Evolutionary conservation across 2,113 vertebrate genomes (phyloP), one percentile per base, ranked within the genome.

Genomic region (Noturus placidus): DNA sequence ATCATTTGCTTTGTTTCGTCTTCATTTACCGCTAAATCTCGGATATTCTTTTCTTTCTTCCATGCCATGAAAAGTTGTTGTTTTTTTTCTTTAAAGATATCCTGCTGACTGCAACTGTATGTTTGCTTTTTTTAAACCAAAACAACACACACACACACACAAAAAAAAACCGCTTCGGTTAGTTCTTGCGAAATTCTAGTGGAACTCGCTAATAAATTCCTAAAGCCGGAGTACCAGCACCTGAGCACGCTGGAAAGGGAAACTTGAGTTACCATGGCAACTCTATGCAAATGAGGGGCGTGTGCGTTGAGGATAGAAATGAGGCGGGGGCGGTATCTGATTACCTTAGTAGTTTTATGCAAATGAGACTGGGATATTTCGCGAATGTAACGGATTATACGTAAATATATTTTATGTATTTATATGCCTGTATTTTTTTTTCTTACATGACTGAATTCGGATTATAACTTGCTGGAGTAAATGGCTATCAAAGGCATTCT

Each of bases 191-290:
- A 9, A 59, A 30, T 22, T 33, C 19, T 61, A 6, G 42, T 6
- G 42, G 42, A 82, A 82, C 6, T 67, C 14, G 38, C 25, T 30
- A 67, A 27, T 42, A 69, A 69, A 50, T 33, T 54, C 61, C 42
- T 30, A 4, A 27, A 17, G 22, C 56, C 38, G 2, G 17, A 17
- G 6, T 27, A 25, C 13, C 4, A 27, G 5, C 35, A 22, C 52
- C 8, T 22, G 20, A 2, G 74, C 35, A 3, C 72, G 54, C 63
- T 25, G 38, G 8, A 61, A 17, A n/a, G 72, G 56, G 67, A 61
- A 65, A 57, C 54, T 61, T 17, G 20, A n/a, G 70, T 78, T 78
- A 33, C 84, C 74, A 65, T 86, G 56, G 72, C 59, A 65, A 86
- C 74, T 46, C 27, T 33, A 70, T 84, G 46, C 42, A 83, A 83